Evolutionary conservation across 2,113 vertebrate species (phyloP), one percentile per base, ranked within the genome.

Genomic region (Clarias gariepinus): DNA sequence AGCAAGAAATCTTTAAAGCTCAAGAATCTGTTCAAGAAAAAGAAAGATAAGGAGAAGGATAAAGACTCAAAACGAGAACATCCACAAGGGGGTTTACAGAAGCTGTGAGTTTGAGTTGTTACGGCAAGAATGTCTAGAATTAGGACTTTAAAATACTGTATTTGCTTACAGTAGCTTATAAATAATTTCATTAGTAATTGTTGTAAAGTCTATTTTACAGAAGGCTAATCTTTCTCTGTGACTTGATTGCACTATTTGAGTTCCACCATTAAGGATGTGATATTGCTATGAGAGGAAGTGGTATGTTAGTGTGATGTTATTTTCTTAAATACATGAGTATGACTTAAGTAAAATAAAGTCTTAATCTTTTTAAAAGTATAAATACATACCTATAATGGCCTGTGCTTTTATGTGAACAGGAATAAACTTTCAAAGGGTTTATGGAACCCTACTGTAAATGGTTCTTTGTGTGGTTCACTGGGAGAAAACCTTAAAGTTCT

Each of bases 1-100:
- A 94, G 57, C 91, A 98, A 96, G 94, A 99, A 97, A 93, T 93
- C 96, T 84, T 95, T 96, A 1, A 98, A 96, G 95, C 95, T 99
- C 12, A 99, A 97, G 95, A 98, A 94, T 89, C 95, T 98, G 88
- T 98, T 99, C 90, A 99, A 97, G 95, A 99, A 97, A 94, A 99
- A 97, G 92, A 91, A 90, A 25, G 93, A 95, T 25, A 88, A 88
- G 52, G 89, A 88, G 15, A 90, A 89, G 82, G 89, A 87, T 58
- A 90, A 84, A 58, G 79, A 83, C 28, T 52, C 89, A 2, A 30
- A 81, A 81, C 58, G 91, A 84, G 93, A 93, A 73, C 93, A 91
- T 81, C 61, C 87, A 87, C 90, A 92, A 68, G 92, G 92, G 74
- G 92, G 92, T 77, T 91, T 93, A 23, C 86, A 93, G 88, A 94